phyloP scores from a whole-genome alignment of 2,113 vertebrate genomes.

The Oceanodroma tethys region DNA sequence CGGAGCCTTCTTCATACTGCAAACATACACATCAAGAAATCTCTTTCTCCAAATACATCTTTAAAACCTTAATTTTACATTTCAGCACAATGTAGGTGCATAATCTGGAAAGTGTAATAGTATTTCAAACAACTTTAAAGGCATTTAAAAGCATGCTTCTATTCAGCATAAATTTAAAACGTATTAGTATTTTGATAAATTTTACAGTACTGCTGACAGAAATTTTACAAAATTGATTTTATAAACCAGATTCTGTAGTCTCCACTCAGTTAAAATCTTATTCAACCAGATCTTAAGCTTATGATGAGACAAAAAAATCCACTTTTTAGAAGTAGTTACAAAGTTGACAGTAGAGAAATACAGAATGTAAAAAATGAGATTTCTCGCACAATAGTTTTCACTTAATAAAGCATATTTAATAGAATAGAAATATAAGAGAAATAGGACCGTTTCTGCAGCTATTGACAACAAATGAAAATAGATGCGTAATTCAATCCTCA shows the following conservation, averaged over 20 bases:
- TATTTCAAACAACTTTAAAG: not conserved
- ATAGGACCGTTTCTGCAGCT: not conserved
- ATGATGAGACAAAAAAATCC: not conserved
- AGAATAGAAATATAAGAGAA: not conserved
- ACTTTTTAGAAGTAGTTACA: not conserved
- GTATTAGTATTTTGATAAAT: not conserved
- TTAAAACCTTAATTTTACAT: not conserved
- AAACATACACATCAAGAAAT: not conserved
- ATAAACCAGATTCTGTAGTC: not conserved
- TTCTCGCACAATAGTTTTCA: not conserved
- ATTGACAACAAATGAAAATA: conserved; percentile 3
- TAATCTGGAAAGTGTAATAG: not conserved
- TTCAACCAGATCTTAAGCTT: not conserved
- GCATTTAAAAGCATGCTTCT: not conserved
- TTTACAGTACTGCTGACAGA: not conserved
- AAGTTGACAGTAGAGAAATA: not conserved
- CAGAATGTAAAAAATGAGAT: not conserved
- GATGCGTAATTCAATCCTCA: not conserved
- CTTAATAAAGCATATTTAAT: not conserved
- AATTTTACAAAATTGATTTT: not conserved
- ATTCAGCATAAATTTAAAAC: not conserved
- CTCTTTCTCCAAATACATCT: not conserved
- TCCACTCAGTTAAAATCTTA: not conserved
- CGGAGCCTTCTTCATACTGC: not conserved
- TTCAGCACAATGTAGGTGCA: not conserved